These are phyloP conservation scores for Blastobasis lacticolella DNA, from an alignment of 2,888 invertebrate species.

Conservation along the genomic window DNA sequence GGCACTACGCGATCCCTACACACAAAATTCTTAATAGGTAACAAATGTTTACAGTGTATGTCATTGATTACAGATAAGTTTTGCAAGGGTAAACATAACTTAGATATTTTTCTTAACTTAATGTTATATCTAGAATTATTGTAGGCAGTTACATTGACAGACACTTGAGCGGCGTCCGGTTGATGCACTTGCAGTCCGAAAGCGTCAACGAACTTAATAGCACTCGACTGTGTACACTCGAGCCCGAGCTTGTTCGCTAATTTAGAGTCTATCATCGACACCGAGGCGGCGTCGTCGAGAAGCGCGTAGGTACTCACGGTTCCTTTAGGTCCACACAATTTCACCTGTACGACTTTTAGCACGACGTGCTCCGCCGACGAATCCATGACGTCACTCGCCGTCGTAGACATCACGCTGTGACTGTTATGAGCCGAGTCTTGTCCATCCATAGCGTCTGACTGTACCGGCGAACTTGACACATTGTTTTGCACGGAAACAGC, in stretches of 20 bases:
- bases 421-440: neutral
- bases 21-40: slow-evolving; percentile 8
- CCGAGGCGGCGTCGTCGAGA: slow-evolving; percentile 13
- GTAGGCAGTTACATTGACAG: slow-evolving; percentile 6
- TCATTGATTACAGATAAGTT: slow-evolving; percentile 10
- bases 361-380: slow-evolving; percentile 2
- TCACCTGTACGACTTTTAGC: slow-evolving; percentile 11
- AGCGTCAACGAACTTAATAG: slow-evolving; percentile 5
- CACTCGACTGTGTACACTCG: neutral
- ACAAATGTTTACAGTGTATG: slow-evolving; percentile 7
- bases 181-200: slow-evolving; percentile 2
- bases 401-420: neutral
- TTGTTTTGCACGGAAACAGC: neutral
- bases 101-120: slow-evolving; percentile 7
- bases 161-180: slow-evolving; percentile 11
- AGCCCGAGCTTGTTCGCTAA: slow-evolving; percentile 4
- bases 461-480: neutral
- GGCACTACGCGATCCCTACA: slow-evolving; percentile 13
- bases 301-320: slow-evolving; percentile 6
- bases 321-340: slow-evolving; percentile 11
- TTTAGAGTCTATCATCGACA: slow-evolving; percentile 10
- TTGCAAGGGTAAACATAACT: slow-evolving; percentile 13
- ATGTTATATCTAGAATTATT: slow-evolving; percentile 7
- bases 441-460: neutral
- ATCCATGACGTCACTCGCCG: neutral